phyloP scores from a whole-genome alignment of 2,113 vertebrate genomes.

The Paracanthobrama guichenoti region DNA sequence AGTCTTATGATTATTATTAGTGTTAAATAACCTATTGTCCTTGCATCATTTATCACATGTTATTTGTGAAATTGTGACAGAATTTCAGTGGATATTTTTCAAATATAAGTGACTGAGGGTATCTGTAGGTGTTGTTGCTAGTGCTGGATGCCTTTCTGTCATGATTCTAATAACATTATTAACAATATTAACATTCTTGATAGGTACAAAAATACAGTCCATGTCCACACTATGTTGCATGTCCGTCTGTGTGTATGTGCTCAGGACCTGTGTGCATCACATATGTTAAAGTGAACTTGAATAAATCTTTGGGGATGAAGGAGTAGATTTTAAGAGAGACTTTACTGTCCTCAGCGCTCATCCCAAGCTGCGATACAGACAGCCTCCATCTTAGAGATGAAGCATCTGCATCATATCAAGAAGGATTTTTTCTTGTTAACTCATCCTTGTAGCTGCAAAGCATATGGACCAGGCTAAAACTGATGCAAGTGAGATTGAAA shows the following conservation, averaged over 20 bases:
- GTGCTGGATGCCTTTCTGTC: not conserved
- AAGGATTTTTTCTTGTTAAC: slow-evolving; percentile 60
- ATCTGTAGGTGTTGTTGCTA: not conserved
- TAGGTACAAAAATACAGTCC: not conserved
- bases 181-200: not conserved
- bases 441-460: slow-evolving; percentile 38
- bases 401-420: slow-evolving; percentile 60
- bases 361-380: slow-evolving; percentile 59
- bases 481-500: slow-evolving; percentile 15
- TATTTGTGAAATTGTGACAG: slow-evolving; percentile 1
- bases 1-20: slow-evolving; percentile 63
- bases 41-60: slow-evolving; percentile 77
- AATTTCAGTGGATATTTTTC: not conserved
- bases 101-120: not conserved
- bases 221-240: not conserved
- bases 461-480: slow-evolving; percentile 42
- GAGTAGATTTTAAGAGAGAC: slow-evolving; percentile 53
- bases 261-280: not conserved
- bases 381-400: slow-evolving; percentile 58
- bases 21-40: slow-evolving; percentile 74
- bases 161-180: not conserved
- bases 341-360: slow-evolving; percentile 63
- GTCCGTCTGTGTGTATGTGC: not conserved
- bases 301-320: not conserved
- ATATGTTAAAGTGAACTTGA: not conserved